phyloP scores from a whole-genome alignment of 1,140 invertebrate species.

The Oppia nitens region DNA sequence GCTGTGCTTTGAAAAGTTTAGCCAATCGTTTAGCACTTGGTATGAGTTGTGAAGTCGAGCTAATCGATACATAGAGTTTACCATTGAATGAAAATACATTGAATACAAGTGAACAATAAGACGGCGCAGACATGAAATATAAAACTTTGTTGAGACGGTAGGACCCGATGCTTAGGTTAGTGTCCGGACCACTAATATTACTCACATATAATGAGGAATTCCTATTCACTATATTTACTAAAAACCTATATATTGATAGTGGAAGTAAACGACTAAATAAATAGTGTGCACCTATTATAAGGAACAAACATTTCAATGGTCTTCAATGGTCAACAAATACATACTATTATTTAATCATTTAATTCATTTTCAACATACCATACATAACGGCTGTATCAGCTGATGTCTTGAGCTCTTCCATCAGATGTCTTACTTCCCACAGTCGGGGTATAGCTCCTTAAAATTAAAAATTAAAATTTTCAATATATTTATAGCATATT shows the following conservation, averaged over 20 bases:
- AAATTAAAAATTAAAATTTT: constrained; percentile 10
- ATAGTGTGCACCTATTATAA: constrained; percentile 25
- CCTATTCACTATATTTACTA: constrained; percentile 22
- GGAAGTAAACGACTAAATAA: constrained; percentile 28
- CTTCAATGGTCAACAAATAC: too few species aligned
- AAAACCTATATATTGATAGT: constrained; percentile 18
- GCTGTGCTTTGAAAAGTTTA: constrained; percentile 24
- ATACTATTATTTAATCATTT: too few species aligned
- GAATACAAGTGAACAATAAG: constrained; percentile 32
- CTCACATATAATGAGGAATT: constrained; percentile 30
- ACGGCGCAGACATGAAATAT: constrained; percentile 33
- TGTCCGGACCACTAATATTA: constrained; percentile 35
- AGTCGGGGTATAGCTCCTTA: constrained; percentile 39
- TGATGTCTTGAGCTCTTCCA: constrained; percentile 35
- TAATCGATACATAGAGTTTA: constrained; percentile 4
- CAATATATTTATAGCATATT: too few species aligned
- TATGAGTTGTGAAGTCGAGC: constrained; percentile 8
- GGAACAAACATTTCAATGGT: too few species aligned
- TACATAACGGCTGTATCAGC: constrained; percentile 37
- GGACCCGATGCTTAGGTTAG: constrained; percentile 27
- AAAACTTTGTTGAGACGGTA: constrained; percentile 32
- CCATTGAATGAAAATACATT: constrained; percentile 35
- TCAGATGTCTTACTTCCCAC: constrained; percentile 35
- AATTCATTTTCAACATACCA: constrained; percentile 21
- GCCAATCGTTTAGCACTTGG: neutral